Conservation (phyloP, 2,888 invertebrate genomes). For the Cephus runcator region DNA sequence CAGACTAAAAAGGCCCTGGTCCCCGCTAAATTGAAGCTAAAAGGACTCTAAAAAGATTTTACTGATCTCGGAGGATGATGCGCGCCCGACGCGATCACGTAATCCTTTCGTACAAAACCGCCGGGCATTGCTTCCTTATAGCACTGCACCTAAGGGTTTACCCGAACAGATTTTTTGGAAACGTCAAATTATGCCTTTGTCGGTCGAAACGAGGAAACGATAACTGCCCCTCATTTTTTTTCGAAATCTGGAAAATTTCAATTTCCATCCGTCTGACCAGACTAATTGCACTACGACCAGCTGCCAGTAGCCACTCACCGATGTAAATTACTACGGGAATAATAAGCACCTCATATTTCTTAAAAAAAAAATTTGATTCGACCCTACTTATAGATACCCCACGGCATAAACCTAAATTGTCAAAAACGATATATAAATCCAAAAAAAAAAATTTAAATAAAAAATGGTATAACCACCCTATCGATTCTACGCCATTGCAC, state of each 20-base stretch:
- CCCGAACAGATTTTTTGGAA: not conserved
- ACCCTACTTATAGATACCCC: not conserved
- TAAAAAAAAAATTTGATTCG: not conserved
- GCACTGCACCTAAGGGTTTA: not conserved
- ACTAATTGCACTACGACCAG: not conserved
- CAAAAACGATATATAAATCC: not conserved
- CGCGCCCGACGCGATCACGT: conserved; percentile 12
- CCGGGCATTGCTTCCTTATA: not conserved
- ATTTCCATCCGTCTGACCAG: not conserved
- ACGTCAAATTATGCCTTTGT: not conserved
- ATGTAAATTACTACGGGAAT: not conserved
- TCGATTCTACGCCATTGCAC: not conserved
- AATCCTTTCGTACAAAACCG: conserved; percentile 14
- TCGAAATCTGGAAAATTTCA: not conserved
- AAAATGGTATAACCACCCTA: not conserved
- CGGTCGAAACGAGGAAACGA: not conserved
- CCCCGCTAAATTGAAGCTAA: conserved; percentile 55
- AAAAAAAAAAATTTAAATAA: not conserved
- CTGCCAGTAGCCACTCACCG: not conserved
- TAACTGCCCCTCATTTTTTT: not conserved
- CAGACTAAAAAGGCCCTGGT: conserved; percentile 34
- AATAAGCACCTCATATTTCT: not conserved
- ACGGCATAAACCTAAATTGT: not conserved
- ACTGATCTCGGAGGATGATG: conserved; percentile 44
- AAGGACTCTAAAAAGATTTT: conserved; percentile 58